phyloP scores from a whole-genome alignment of 2,888 invertebrate species.

The Minunthozetes semirufus region DNA sequence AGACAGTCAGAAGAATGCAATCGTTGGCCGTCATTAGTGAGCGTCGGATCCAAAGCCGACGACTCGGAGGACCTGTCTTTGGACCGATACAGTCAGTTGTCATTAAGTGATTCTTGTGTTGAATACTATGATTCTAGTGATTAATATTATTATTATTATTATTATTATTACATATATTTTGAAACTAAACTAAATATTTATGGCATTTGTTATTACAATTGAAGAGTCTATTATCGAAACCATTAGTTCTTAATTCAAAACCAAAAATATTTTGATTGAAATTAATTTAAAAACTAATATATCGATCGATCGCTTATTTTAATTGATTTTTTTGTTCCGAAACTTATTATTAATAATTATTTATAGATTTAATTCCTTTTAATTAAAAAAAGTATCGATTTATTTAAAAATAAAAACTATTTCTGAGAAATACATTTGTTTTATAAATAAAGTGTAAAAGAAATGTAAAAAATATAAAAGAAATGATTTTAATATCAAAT shows the following conservation, averaged over 20 bases:
- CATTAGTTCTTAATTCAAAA: background rate
- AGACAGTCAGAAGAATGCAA: background rate
- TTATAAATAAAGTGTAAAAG: conserved; percentile 14
- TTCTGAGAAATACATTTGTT: conserved; percentile 5
- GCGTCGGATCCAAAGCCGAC: background rate
- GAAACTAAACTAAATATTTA: conserved; percentile 6
- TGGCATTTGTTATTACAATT: conserved; percentile 21
- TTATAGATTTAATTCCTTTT: background rate
- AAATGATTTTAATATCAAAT: conserved; percentile 25
- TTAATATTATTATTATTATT: conserved; percentile 5
- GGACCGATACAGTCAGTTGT: conserved; percentile 25
- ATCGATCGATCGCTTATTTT: conserved; percentile 3
- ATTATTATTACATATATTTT: conserved; percentile 18
- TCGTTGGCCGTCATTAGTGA: background rate
- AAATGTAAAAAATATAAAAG: too few relatives aligned
- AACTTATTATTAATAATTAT: background rate
- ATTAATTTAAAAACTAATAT: background rate
- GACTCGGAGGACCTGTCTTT: background rate
- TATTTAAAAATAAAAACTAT: conserved; percentile 15
- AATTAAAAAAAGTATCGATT: background rate
- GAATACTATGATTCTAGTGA: conserved; percentile 30
- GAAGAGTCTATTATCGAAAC: conserved; percentile 23
- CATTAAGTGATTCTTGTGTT: conserved; percentile 27
- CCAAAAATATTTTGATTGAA: conserved; percentile 16
- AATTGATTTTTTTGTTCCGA: background rate